Base-by-base conservation (phyloP, 2,888 invertebrate genomes). In the Oxystoma pomonae region DNA sequence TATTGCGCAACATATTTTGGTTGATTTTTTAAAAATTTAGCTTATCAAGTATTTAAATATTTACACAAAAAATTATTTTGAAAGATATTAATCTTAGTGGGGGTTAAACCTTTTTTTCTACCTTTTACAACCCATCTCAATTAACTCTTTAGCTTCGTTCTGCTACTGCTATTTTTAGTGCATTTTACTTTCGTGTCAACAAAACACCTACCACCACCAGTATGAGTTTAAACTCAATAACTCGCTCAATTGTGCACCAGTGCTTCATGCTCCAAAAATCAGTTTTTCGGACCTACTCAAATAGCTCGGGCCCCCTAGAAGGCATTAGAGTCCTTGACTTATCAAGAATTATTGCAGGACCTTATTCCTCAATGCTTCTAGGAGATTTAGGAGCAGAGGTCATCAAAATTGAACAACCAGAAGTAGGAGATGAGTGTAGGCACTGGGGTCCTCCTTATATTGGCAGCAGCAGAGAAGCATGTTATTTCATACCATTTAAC, bases 361-460 rank as follows among this genome's bases (percentile, higher is more conserved):
- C 98, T 0, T 93, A 90, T 76, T 96, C 96, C 77, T 91, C 96
- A 0, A 96, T 96, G 96, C 86, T 94, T 61, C 82, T 98, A 19
- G 92, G 92, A 1, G 97, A 98, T 81, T 82, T 96, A 65, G 97
- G 97, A 0, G 97, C 97, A 0, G 94, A 96, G 75, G 85, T 98
- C 0, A 88, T 95, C 57, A 97, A 98, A 85, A 87, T 98, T 51
- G 98, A 98, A 78, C 87, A 88, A 70, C 91, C 95, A 0, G 88
- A 84, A 0, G 81, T 81, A 1, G 94, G 93, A 0, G 98, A 98
- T 78, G 97, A 98, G 73, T 87, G 94, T 0, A 83, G 98, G 58
- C 87, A 88, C 66, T 98, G 97, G 96, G 96, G 95, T 0, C 98
- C 98, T 0, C 98, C 98, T 0, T 96, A 92, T 75, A 76, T 88